Evolutionary conservation across 2,888 invertebrate species (phyloP).

Genomic region (Eupeodes latifasciatus): DNA sequence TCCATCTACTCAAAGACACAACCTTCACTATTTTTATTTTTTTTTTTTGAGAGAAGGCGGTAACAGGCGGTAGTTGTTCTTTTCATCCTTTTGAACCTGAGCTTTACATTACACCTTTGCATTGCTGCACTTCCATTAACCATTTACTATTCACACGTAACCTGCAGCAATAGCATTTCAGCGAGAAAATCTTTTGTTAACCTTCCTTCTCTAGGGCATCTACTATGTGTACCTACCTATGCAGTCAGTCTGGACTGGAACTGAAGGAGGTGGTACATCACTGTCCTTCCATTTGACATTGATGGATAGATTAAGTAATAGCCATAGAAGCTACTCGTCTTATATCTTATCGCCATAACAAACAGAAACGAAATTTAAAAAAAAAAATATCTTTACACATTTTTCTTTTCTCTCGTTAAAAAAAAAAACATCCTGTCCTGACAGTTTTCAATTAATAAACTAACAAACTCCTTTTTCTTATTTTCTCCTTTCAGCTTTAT

Average conservation of each 20-base stretch:
- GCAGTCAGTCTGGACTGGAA: not conserved
- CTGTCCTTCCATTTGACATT: slow-evolving; percentile 56
- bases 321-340: slow-evolving; percentile 58
- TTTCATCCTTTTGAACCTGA: slow-evolving; percentile 48
- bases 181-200: slow-evolving; percentile 41
- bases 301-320: slow-evolving; percentile 61
- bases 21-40: not conserved
- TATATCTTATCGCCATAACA: not conserved
- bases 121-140: slow-evolving; percentile 14
- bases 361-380: not conserved
- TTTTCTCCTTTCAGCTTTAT: slow-evolving; percentile 89
- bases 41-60: not conserved
- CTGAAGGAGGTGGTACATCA: slow-evolving; percentile 19
- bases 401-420: not conserved
- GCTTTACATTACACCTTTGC: slow-evolving; percentile 41
- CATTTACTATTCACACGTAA: slow-evolving; percentile 30
- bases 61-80: slow-evolving; percentile 49
- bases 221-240: not conserved
- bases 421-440: slow-evolving; percentile 31
- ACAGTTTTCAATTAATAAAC: slow-evolving; percentile 66
- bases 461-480: slow-evolving; percentile 37
- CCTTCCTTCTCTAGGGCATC: slow-evolving; percentile 31
- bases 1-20: slow-evolving; percentile 5
- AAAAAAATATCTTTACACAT: not conserved
- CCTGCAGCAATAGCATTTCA: slow-evolving; percentile 36